A percentile compares a stretch with the other conserved stretches of the same genome.
Evolutionary conservation across 2,113 vertebrate genomes (phyloP).

Genomic region (Platysteira castanea): DNA sequence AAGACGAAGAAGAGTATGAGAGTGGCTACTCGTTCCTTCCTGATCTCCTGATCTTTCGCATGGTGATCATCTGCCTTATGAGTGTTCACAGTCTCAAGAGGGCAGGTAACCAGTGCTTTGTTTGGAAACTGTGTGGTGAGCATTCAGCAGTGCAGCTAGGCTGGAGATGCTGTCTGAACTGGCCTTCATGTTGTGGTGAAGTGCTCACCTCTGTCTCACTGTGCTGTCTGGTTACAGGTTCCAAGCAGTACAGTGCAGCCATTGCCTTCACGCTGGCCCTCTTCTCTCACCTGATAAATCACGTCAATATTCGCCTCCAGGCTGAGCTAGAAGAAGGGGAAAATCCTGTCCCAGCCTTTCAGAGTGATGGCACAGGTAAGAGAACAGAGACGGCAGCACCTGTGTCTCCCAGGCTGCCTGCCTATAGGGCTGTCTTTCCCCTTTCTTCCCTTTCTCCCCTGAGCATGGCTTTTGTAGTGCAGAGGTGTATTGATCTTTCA

Average conservation of each 20-base stretch:
- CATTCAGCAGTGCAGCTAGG: neutral
- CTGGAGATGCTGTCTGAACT: neutral
- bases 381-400: rapidly evolving
- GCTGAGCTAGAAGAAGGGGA: slow-evolving; percentile 93
- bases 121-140: rapidly evolving
- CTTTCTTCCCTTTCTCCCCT: neutral
- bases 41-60: slow-evolving; percentile 91
- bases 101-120: slow-evolving; percentile 76
- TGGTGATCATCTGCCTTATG: slow-evolving; percentile 96
- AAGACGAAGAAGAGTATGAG: slow-evolving; percentile 89
- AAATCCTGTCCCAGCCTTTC: slow-evolving; percentile 83
- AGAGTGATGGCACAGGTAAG: slow-evolving; percentile 76
- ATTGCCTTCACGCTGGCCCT: slow-evolving; percentile 96
- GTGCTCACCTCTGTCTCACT: neutral
- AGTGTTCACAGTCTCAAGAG: slow-evolving; percentile 94
- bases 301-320: slow-evolving; percentile 95
- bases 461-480: neutral
- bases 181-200: rapidly evolving
- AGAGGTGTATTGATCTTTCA: neutral
- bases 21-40: slow-evolving; percentile 84
- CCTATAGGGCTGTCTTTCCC: neutral
- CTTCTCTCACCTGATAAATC: slow-evolving; percentile 97
- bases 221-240: slow-evolving; percentile 69
- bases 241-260: slow-evolving; percentile 95
- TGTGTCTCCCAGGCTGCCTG: neutral